Percentiles rank a stretch among this genome's conserved stretches.
Evolutionary conservation across 1,140 invertebrate species (phyloP).

Genomic region (Trichoplusia ni): DNA sequence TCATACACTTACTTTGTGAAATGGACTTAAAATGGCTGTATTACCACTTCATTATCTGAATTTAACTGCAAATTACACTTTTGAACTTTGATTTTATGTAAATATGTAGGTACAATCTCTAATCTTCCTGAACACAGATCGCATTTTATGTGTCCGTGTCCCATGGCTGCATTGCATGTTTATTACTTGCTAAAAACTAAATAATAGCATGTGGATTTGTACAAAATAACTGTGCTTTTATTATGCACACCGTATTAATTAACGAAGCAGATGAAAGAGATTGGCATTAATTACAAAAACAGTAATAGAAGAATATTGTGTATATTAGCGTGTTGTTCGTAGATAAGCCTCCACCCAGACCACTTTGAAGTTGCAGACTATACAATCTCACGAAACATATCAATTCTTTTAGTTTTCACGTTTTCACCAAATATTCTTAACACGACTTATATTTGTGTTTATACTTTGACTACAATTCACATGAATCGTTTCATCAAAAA

Average conservation of each 20-base stretch:
- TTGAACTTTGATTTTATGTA: background rate
- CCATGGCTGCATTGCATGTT: background rate
- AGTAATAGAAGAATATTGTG: conserved; percentile 20
- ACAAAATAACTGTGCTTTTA: conserved; percentile 12
- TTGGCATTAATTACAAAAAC: conserved; percentile 17
- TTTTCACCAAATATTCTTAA: too few relatives aligned
- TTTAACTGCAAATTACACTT: background rate
- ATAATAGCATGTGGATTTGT: background rate
- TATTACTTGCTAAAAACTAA: background rate
- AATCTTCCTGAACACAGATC: background rate
- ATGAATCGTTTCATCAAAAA: conserved; percentile 16
- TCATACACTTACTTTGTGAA: background rate
- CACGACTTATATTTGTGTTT: background rate
- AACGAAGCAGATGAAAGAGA: conserved; percentile 20
- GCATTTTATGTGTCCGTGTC: too few relatives aligned
- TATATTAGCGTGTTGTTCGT: conserved; percentile 40
- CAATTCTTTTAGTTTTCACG: too few relatives aligned
- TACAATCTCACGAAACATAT: conserved; percentile 69
- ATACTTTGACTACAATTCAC: background rate
- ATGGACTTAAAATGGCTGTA: too few relatives aligned
- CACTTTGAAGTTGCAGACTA: conserved; percentile 50
- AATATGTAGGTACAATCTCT: too few relatives aligned
- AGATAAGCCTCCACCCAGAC: conserved; percentile 51
- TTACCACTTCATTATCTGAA: background rate
- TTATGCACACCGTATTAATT: conserved; percentile 5